A percentile compares a stretch with the other conserved stretches of the same genome.
Evolutionary conservation across 1,140 invertebrate species (phyloP).

Genomic region (Caerostris extrusa): DNA sequence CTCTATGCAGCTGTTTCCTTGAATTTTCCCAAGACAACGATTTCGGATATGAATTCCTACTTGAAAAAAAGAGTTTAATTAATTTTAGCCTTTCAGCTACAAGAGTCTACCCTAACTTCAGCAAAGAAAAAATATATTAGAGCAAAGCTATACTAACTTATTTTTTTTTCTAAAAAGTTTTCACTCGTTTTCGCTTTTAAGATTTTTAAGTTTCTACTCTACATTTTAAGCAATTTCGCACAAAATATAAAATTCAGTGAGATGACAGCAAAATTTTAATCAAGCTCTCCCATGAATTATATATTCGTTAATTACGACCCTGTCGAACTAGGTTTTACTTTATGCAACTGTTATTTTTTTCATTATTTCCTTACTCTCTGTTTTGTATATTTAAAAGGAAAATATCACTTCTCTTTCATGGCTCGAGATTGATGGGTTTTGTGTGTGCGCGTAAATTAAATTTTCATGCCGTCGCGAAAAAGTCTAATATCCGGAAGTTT

Average conservation of each 20-base stretch:
- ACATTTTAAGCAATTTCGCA: constrained; percentile 21
- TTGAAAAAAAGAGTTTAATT: constrained; percentile 67
- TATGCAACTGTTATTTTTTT: too few relatives aligned
- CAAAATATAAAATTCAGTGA: constrained; percentile 17
- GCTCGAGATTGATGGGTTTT: background rate
- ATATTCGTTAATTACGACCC: constrained; percentile 47
- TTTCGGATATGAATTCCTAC: constrained; percentile 54
- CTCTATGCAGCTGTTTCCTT: constrained; percentile 15
- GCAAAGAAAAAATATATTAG: background rate
- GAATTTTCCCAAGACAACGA: constrained; percentile 31
- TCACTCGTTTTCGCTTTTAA: background rate
- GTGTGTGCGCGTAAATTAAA: background rate
- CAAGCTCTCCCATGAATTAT: constrained; percentile 51
- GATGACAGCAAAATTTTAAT: constrained; percentile 42
- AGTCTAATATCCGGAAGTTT: background rate
- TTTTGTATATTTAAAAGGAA: background rate
- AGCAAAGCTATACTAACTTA: constrained; percentile 19
- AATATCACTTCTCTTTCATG: constrained; percentile 9
- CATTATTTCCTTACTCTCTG: background rate
- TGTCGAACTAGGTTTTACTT: background rate
- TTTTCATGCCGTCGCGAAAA: background rate
- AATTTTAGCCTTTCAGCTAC: constrained; percentile 64
- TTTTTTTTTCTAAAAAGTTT: background rate
- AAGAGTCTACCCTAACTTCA: background rate
- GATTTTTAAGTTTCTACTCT: background rate